A percentile compares a stretch with the other conserved stretches of the same genome.
Conservation (phyloP, 2,113 vertebrate genomes). For the Tretioscincus oriximinensis region DNA sequence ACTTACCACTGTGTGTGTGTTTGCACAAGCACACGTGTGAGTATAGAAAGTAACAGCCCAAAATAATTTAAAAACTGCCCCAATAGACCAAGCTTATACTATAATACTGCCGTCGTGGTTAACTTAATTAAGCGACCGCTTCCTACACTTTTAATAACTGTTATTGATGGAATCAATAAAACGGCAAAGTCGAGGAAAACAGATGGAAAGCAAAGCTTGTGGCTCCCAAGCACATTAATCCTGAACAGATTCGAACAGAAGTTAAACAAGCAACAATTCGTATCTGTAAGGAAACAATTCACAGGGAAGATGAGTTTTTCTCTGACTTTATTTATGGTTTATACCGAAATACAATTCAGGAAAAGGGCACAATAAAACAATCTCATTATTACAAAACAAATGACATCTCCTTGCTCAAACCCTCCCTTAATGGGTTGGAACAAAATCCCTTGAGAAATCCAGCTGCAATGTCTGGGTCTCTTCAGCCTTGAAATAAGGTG, state of each 20-base stretch:
- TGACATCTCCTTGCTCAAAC: too few relatives aligned
- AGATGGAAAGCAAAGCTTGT: neutral
- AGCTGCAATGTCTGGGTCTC: too few relatives aligned
- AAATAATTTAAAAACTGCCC: neutral
- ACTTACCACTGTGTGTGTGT: neutral
- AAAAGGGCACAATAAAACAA: too few relatives aligned
- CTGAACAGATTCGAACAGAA: neutral
- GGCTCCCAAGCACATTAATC: neutral
- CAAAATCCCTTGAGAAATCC: too few relatives aligned
- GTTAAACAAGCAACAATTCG: neutral
- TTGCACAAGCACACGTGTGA: too few relatives aligned
- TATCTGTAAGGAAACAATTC: neutral
- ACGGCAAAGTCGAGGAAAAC: neutral
- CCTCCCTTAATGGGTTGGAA: too few relatives aligned
- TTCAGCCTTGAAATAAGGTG: too few relatives aligned
- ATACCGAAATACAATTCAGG: too few relatives aligned
- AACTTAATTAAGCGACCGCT: constrained; percentile 13
- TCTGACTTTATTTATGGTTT: too few relatives aligned
- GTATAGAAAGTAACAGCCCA: neutral
- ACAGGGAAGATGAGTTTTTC: neutral
- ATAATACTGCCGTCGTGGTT: neutral
- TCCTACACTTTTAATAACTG: constrained; percentile 31
- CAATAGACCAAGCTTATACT: neutral
- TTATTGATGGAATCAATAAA: constrained; percentile 23
- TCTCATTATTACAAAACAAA: too few relatives aligned